These are phyloP conservation scores for Vombatus ursinus DNA, from an alignment of 2,113 vertebrate genomes.

Conservation along the genomic window DNA sequence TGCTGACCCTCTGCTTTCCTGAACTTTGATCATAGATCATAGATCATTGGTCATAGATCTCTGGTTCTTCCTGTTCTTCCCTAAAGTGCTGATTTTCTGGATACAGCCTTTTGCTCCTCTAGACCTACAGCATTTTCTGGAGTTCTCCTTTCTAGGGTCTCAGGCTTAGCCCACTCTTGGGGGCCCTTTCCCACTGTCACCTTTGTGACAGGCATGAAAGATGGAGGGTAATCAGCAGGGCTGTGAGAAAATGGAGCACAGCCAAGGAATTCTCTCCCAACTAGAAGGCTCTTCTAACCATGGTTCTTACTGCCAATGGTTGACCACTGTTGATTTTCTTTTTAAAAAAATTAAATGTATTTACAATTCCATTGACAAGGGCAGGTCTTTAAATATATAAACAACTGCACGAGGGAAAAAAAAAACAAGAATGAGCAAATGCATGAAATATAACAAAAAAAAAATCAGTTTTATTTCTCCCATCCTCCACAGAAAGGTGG, in stretches of 20 bases:
- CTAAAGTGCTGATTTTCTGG: background rate
- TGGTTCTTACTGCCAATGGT: background rate
- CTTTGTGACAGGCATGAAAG: background rate
- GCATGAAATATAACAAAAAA: background rate
- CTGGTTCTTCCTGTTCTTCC: background rate
- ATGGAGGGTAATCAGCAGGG: background rate
- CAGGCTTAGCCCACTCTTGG: background rate
- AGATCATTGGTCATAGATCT: background rate
- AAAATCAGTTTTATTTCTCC: background rate
- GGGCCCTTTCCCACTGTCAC: background rate
- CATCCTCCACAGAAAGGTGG: background rate
- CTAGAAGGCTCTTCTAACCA: background rate
- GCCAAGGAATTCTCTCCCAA: background rate
- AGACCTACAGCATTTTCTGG: background rate
- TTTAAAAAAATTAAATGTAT: background rate
- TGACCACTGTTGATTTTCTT: background rate
- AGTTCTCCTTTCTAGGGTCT: background rate
- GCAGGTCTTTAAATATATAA: background rate
- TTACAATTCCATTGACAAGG: background rate
- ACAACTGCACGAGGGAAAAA: background rate
- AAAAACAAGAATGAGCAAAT: background rate
- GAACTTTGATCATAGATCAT: too few relatives aligned
- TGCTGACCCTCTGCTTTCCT: background rate
- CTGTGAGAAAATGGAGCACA: background rate
- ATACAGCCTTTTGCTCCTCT: background rate